Evolutionary conservation across 2,797 vertebrate species (phyloP).

Genomic region (Sebastes itinus): DNA sequence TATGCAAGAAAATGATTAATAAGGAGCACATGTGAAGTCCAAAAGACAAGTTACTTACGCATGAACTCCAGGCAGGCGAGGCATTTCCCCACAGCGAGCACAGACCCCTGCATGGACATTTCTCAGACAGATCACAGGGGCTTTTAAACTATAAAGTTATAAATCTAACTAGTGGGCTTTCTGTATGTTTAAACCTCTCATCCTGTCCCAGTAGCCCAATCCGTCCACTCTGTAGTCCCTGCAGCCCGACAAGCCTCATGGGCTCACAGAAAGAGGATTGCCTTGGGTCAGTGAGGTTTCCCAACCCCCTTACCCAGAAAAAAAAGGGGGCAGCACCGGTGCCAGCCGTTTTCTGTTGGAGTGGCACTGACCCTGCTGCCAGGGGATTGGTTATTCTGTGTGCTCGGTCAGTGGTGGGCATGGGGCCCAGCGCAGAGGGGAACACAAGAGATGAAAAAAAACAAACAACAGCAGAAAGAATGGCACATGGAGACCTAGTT

Average conservation of each 20-base stretch:
- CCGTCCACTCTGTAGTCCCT: constrained; percentile 23
- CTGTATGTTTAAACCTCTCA: constrained; percentile 22
- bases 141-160: not conserved
- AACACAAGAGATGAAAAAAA: constrained; percentile 46
- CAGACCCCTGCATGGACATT: constrained; percentile 64
- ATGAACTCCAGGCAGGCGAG: constrained; percentile 71
- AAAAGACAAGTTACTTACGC: constrained; percentile 54
- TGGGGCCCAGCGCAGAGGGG: constrained; percentile 49
- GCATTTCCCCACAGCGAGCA: constrained; percentile 66
- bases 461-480: not conserved
- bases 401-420: constrained; percentile 64
- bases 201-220: constrained; percentile 26
- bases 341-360: constrained; percentile 60
- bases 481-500: constrained; percentile 64
- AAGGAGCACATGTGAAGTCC: not conserved
- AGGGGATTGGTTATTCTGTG: constrained; percentile 61
- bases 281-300: constrained; percentile 52
- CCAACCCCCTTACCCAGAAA: constrained; percentile 44
- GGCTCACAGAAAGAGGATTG: constrained; percentile 43
- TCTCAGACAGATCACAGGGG: constrained; percentile 20
- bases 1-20: not conserved
- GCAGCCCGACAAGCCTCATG: constrained; percentile 38
- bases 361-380: constrained; percentile 55
- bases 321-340: constrained; percentile 45
- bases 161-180: not conserved